Evolutionary conservation across 2,113 vertebrate species (phyloP), one percentile per base, ranked within the genome.

Genomic region (Callorhinus ursinus): DNA sequence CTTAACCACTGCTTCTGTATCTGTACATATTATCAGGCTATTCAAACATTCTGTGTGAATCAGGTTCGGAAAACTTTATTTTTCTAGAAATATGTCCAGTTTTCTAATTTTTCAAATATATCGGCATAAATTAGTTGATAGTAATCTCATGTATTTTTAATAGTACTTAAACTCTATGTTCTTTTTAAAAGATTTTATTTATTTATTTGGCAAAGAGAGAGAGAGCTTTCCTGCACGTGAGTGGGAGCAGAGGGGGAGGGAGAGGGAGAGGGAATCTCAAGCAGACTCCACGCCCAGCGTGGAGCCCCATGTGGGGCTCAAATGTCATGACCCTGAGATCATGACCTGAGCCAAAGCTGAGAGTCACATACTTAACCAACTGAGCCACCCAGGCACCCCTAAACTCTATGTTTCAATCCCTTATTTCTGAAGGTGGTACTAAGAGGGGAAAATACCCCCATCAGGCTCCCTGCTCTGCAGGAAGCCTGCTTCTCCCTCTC

Each of bases 351-450:
- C 33, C 33, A 36, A 69, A 69, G 36, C 67, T 2, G 8, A 69
- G 8, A 69, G 33, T 69, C 67, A 69, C 8, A n/a, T 69, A 16
- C 67, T 36, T 69, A n/a, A 69, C 33, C 33, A 69, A 21, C 67
- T 36, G 33, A 69, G 33, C 33, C 18, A 69, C 67, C n/a, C 18
- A 36, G 67, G 33, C 13, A 36, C 67, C 16, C 67, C 18, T 69
- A 69, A 69, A 69, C 67, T 21, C 16, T 74, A n/a, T 74, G 26
- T 88, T 92, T 94, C 18, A 53, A 46, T 13, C 8, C 74, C n/a
- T 55, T 71, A 79, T 85, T 96, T 93, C 65, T 85, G 63, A 89
- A 88, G n/a, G 55, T 92, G 51, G 26, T 83, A 46, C 51, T 92
- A 46, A 74, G 24, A n/a, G 33, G 18, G 7, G 51, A 84, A 94